Evolutionary conservation across 2,888 invertebrate genomes (phyloP).

Genomic region (Parnassius mnemosyne): DNA sequence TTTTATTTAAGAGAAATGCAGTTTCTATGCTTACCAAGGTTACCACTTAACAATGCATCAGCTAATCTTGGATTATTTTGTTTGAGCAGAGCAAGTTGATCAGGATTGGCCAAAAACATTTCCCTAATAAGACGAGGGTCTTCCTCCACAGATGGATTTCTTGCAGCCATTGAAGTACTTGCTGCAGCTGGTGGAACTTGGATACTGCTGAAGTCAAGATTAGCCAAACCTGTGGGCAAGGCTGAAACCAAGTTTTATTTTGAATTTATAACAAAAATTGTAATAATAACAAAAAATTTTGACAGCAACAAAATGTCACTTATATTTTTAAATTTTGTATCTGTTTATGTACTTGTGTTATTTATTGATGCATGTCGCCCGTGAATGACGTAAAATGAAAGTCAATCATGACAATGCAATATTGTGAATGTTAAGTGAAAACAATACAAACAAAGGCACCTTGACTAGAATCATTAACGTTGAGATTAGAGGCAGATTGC

Average conservation of each 20-base stretch:
- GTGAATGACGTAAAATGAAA: slow-evolving; percentile 46
- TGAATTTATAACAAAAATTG: slow-evolving; percentile 26
- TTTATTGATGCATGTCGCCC: slow-evolving; percentile 40
- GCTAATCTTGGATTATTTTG: slow-evolving; percentile 96
- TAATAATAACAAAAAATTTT: slow-evolving; percentile 22
- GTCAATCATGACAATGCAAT: slow-evolving; percentile 42
- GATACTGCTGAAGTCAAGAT: slow-evolving; percentile 92
- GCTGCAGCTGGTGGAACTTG: slow-evolving; percentile 83
- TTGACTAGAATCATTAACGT: slow-evolving; percentile 62
- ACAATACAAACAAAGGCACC: slow-evolving; percentile 43
- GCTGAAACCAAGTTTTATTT: slow-evolving; percentile 48
- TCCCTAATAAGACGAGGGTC: slow-evolving; percentile 92
- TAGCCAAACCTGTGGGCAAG: slow-evolving; percentile 74
- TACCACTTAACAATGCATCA: slow-evolving; percentile 93
- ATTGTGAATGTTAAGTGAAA: slow-evolving; percentile 15
- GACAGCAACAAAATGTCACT: slow-evolving; percentile 30
- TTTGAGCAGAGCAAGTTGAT: slow-evolving; percentile 92
- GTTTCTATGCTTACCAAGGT: slow-evolving; percentile 80
- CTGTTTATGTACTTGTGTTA: slow-evolving; percentile 5
- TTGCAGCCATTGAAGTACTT: slow-evolving; percentile 61
- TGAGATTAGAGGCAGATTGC: slow-evolving; percentile 58
- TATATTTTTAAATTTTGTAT: slow-evolving; percentile 28
- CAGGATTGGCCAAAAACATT: slow-evolving; percentile 93
- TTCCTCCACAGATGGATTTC: slow-evolving; percentile 81
- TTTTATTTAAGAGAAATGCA: no score